Base-by-base conservation (phyloP, 2,797 vertebrate species). In the Cyprinodon diabolis region DNA sequence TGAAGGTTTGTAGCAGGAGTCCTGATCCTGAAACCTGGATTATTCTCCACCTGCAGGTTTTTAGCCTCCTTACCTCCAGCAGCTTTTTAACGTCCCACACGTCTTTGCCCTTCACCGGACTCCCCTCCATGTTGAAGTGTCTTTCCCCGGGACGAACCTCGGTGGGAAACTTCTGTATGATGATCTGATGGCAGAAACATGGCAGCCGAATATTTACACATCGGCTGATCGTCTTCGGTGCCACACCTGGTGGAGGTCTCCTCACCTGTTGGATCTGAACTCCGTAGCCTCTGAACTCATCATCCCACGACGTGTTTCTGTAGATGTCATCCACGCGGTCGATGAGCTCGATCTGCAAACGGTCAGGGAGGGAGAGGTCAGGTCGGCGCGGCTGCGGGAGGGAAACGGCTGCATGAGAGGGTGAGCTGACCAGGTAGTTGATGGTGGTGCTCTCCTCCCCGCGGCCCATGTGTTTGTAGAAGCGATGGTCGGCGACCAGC, bases 291-390 rank as follows among this genome's bases (percentile, higher is more conserved):
- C 75, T 84, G 79, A 90, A 94, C 75, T 94, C 93, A 1, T 96
- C 95, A 14, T 97, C 97, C 97, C 97, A 99, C 0, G 97, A 96
- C 0, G 97, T 99, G 87, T 98, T 98, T 71, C 97, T 94, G 90
- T 98, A 99, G 88, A 99, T 99, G 93, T 98, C 98, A 79, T 99
- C 98, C 6, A 99, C 98, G 15, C 98, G 95, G 82, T 99, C 98
- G 74, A 99, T 98, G 78, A 99, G 89, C 35, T 99, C 98, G 68
- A 99, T 99, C 98, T 99, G 90, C 68, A 69, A 72, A 70, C 19
- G 77, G 30, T 76, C 57, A 19, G 8, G 23, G 37, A 55, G 6
- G 5, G 0, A 8, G 58, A n/a, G 30, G 63, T 30, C 21, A 6
- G 1, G 1, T 51, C 6, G 4, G 8, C n/a, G 7, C 47, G 2